Percentiles rank a stretch among this genome's conserved stretches.
These are phyloP conservation scores for Brachionus koreanus DNA, from an alignment of 1,140 invertebrate genomes.

Conservation along the genomic window DNA sequence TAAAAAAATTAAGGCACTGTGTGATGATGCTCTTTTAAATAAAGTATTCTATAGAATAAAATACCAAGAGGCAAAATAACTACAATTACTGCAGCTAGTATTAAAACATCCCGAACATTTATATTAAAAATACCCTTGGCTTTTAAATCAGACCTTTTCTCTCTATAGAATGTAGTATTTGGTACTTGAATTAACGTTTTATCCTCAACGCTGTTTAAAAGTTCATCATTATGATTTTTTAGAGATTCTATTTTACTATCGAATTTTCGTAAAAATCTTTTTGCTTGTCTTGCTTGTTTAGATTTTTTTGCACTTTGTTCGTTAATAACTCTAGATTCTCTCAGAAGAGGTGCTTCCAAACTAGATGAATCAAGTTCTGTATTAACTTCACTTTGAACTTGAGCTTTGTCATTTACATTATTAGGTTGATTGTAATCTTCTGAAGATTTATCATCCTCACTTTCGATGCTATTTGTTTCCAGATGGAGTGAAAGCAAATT, in stretches of 20 bases:
- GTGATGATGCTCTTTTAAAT: slow-evolving; percentile 39
- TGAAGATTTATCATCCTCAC: slow-evolving; percentile 28
- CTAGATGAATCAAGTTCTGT: background rate
- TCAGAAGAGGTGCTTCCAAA: slow-evolving; percentile 11
- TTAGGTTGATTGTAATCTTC: background rate
- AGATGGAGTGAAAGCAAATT: background rate
- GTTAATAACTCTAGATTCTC: background rate
- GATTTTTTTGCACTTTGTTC: background rate
- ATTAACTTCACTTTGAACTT: background rate
- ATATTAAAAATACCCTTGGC: slow-evolving; percentile 1
- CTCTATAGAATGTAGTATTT: background rate
- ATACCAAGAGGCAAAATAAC: slow-evolving; percentile 15
- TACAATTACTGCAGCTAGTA: slow-evolving; percentile 25
- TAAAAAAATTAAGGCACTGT: background rate
- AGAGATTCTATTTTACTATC: slow-evolving; percentile 12
- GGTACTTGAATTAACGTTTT: slow-evolving; percentile 3
- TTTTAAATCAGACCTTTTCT: background rate
- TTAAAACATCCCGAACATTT: slow-evolving; percentile 31
- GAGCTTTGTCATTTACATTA: background rate
- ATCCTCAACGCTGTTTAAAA: background rate
- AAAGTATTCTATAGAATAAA: slow-evolving; percentile 9
- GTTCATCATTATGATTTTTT: slow-evolving; percentile 20
- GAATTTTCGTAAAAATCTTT: slow-evolving; percentile 29
- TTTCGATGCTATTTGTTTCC: slow-evolving; percentile 20
- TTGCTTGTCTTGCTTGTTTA: slow-evolving; percentile 12